Evolutionary conservation across 2,888 invertebrate species (phyloP).

Genomic region (Cheilosia grossa): DNA sequence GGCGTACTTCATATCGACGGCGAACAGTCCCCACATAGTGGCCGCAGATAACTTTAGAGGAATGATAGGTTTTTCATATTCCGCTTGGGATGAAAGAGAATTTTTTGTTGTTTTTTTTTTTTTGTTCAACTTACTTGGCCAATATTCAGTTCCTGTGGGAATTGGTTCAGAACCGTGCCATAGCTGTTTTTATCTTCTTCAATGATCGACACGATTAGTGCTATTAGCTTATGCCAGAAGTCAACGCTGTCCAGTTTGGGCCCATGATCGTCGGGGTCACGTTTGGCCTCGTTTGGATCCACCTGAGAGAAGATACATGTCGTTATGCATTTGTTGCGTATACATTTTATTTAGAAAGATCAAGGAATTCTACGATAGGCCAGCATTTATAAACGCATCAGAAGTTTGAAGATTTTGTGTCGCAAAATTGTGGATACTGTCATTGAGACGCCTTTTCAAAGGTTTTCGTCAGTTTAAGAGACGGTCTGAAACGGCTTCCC

Average conservation of each 20-base stretch:
- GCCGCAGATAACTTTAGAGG: slow-evolving; percentile 93
- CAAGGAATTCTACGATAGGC: too few species aligned
- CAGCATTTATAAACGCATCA: too few species aligned
- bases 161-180: slow-evolving; percentile 98
- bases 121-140: slow-evolving; percentile 89
- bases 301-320: slow-evolving; percentile 84
- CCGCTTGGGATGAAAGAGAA: background rate
- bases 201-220: slow-evolving; percentile 98
- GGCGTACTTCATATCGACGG: slow-evolving; percentile 98
- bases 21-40: slow-evolving; percentile 98
- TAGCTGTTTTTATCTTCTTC: slow-evolving; percentile 99
- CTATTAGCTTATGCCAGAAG: slow-evolving; percentile 99
- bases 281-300: slow-evolving; percentile 94
- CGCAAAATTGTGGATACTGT: too few species aligned
- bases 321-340: background rate
- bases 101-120: background rate
- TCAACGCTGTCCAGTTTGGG: slow-evolving; percentile 95
- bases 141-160: slow-evolving; percentile 99
- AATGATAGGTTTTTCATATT: background rate
- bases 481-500: too few species aligned
- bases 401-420: too few species aligned
- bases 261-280: slow-evolving; percentile 94
- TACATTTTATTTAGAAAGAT: too few species aligned
- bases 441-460: too few species aligned
- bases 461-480: too few species aligned